Evolutionary conservation across 2,113 vertebrate species (phyloP).

Genomic region (Notarius quadriscutis): DNA sequence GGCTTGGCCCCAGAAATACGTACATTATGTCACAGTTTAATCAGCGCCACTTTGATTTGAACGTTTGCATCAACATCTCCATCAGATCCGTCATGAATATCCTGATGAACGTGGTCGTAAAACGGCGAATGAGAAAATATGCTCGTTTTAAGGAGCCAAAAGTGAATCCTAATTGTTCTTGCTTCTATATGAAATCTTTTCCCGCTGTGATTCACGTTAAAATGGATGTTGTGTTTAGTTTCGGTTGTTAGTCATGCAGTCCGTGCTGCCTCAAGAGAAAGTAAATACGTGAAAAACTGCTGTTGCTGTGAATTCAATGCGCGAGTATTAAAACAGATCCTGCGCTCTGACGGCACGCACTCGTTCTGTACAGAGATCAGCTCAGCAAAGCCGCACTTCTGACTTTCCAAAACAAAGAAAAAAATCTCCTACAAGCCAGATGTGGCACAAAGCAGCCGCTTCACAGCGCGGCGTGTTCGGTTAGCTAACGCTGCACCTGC

Average conservation of each 20-base stretch:
- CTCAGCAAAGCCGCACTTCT: conserved; percentile 20
- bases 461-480: neutral
- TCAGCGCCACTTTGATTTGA: neutral
- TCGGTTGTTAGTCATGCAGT: neutral
- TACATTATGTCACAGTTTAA: too few species aligned
- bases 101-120: neutral
- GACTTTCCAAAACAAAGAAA: neutral
- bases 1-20: too few species aligned
- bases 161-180: neutral
- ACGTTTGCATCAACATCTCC: neutral
- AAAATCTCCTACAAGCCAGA: conserved; percentile 21
- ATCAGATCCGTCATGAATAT: too few species aligned
- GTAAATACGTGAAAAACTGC: neutral
- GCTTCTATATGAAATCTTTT: neutral
- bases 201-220: neutral
- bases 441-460: conserved; percentile 4
- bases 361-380: neutral
- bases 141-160: neutral
- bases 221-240: neutral
- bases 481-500: conserved; percentile 27
- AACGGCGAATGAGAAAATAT: neutral
- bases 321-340: neutral
- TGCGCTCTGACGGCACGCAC: neutral
- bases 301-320: neutral
- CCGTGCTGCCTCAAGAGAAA: neutral